Conservation (phyloP, 2,888 invertebrate species). For the Andrena camellia region DNA sequence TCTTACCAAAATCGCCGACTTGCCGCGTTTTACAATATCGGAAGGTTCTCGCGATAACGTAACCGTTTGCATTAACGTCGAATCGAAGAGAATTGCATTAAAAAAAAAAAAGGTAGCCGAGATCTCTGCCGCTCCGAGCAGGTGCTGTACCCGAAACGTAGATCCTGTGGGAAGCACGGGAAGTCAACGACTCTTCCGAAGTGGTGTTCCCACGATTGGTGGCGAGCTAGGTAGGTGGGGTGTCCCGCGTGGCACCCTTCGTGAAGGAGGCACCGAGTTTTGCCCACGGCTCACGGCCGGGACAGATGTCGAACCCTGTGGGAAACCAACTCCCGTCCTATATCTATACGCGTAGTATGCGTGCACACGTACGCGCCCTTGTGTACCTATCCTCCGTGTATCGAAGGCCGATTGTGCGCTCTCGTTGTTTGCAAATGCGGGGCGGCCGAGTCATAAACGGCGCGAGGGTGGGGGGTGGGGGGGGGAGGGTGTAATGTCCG, state of each 20-base stretch:
- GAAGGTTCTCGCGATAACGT: neutral
- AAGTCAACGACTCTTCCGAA: conserved; percentile 85
- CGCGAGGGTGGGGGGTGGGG: too few species aligned
- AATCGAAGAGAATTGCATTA: neutral
- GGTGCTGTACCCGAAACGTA: conserved; percentile 77
- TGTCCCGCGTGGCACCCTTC: conserved; percentile 70
- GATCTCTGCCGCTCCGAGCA: conserved; percentile 75
- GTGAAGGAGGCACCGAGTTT: conserved; percentile 63
- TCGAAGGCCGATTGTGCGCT: conserved; percentile 13
- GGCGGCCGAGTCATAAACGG: neutral
- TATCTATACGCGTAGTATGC: neutral
- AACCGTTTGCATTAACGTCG: neutral
- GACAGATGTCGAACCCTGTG: conserved; percentile 84
- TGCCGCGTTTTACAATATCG: neutral
- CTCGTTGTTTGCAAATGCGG: conserved; percentile 52
- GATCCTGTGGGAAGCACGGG: conserved; percentile 85
- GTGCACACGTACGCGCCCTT: conserved; percentile 14
- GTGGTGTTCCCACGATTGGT: conserved; percentile 85
- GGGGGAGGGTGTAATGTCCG: conserved; percentile 31
- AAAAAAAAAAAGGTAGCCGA: conserved; percentile 63
- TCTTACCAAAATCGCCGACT: neutral
- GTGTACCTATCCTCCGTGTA: conserved; percentile 15
- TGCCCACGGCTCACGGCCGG: conserved; percentile 65
- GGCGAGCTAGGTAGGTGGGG: conserved; percentile 64
- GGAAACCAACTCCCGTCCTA: conserved; percentile 79